Percentiles rank a stretch among this genome's conserved stretches.
Conservation (phyloP, 2,888 invertebrate genomes). For the Noctua janthe region DNA sequence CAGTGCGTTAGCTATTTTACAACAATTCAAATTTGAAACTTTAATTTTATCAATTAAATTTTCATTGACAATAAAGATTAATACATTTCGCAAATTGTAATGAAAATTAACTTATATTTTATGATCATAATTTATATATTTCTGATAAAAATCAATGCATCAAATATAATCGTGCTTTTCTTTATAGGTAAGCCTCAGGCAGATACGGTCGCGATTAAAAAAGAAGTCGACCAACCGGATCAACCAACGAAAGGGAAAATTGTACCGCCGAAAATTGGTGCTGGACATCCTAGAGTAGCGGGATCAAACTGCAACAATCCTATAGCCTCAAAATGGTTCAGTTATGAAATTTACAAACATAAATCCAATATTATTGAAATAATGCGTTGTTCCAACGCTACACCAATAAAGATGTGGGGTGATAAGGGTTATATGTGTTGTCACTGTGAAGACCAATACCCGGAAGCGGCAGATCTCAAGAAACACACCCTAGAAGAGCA, state of each 20-base stretch:
- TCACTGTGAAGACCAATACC: conserved; percentile 70
- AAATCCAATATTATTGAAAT: conserved; percentile 73
- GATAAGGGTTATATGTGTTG: conserved; percentile 76
- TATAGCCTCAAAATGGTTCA: conserved; percentile 13
- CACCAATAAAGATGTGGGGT: conserved; percentile 72
- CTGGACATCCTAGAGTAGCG: neutral
- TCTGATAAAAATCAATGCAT: conserved; percentile 1
- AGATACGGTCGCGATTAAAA: conserved; percentile 58
- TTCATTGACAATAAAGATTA: neutral
- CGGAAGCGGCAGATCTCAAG: conserved; percentile 74
- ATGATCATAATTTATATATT: neutral
- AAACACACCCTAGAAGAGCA: conserved; percentile 68
- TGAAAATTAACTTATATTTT: neutral
- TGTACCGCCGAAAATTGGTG: conserved; percentile 33
- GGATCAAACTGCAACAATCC: neutral
- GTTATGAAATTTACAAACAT: conserved; percentile 69
- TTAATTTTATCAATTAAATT: neutral
- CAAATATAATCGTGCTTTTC: conserved; percentile 70
- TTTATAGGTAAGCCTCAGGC: conserved; percentile 75
- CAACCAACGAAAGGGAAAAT: neutral
- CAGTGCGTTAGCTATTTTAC: neutral
- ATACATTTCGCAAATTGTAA: neutral
- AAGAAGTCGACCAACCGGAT: neutral
- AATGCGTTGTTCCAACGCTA: conserved; percentile 76
- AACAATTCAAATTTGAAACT: neutral